phyloP scores from a whole-genome alignment of 2,797 vertebrate species.

The Silurus lanzhouensis region DNA sequence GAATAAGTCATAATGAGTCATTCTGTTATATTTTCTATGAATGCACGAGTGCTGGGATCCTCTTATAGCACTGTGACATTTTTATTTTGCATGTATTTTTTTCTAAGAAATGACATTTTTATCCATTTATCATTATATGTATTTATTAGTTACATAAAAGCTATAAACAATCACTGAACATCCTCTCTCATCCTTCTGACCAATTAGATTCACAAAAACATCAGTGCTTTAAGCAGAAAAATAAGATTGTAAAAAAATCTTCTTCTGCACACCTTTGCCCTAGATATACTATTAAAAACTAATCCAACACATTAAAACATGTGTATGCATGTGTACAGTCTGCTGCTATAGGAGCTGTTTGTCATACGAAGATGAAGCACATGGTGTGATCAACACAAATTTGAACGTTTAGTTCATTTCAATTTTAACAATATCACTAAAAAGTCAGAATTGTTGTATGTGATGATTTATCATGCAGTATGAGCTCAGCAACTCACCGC shows the following conservation, averaged over 20 bases:
- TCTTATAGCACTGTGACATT: neutral
- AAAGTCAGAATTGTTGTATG: neutral
- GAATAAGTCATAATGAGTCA: neutral
- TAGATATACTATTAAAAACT: neutral
- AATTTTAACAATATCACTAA: neutral
- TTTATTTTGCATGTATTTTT: neutral
- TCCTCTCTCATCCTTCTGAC: neutral
- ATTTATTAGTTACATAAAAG: neutral
- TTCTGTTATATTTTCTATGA: neutral
- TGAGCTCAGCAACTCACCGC: slow-evolving; percentile 79
- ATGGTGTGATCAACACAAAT: neutral
- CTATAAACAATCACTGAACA: neutral
- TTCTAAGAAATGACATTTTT: neutral
- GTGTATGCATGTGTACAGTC: neutral
- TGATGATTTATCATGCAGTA: neutral
- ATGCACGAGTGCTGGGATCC: neutral
- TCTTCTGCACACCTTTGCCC: neutral
- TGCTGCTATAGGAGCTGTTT: neutral
- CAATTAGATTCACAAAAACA: neutral
- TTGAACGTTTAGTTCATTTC: neutral
- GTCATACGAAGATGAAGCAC: neutral
- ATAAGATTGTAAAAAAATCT: neutral
- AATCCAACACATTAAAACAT: neutral
- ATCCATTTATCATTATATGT: neutral
- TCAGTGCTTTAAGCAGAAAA: neutral